phyloP scores from a whole-genome alignment of 2,888 invertebrate species.

The Cephonodes hylas region DNA sequence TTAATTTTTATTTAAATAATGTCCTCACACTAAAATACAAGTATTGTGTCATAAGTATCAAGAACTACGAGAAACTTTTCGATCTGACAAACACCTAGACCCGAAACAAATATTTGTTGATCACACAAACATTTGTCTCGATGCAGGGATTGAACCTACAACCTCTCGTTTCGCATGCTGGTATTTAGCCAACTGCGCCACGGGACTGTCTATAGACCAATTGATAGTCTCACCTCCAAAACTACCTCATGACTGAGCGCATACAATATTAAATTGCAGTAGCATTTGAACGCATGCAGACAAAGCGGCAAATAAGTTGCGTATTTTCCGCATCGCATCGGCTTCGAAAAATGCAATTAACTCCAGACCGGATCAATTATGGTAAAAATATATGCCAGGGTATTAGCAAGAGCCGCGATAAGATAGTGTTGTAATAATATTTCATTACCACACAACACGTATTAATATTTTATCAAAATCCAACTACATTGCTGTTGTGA shows the following conservation, averaged over 20 bases:
- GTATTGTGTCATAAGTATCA: no score
- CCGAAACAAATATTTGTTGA: no score
- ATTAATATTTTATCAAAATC: constrained; percentile 20
- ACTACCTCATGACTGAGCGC: not conserved
- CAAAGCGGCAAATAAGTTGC: not conserved
- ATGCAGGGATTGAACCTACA: no score
- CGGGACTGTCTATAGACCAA: no score
- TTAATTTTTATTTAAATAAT: no score
- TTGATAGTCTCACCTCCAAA: not conserved
- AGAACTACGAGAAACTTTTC: no score
- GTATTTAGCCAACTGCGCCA: no score
- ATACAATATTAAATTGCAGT: not conserved
- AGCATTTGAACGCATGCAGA: not conserved
- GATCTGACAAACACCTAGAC: no score
- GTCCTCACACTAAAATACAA: no score
- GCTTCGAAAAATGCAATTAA: constrained; percentile 7
- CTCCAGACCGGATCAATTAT: not conserved
- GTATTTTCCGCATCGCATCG: constrained; percentile 12
- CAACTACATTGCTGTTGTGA: constrained; percentile 2
- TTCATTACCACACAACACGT: constrained; percentile 19
- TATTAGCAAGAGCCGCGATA: constrained; percentile 22
- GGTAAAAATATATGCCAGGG: constrained; percentile 11
- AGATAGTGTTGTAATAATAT: constrained; percentile 26
- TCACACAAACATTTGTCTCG: no score
- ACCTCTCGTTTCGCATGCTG: no score